Percentiles rank a stretch among this genome's conserved stretches.
These are phyloP conservation scores for Onychostruthus taczanowskii DNA, from an alignment of 2,113 vertebrate species.

Conservation along the genomic window DNA sequence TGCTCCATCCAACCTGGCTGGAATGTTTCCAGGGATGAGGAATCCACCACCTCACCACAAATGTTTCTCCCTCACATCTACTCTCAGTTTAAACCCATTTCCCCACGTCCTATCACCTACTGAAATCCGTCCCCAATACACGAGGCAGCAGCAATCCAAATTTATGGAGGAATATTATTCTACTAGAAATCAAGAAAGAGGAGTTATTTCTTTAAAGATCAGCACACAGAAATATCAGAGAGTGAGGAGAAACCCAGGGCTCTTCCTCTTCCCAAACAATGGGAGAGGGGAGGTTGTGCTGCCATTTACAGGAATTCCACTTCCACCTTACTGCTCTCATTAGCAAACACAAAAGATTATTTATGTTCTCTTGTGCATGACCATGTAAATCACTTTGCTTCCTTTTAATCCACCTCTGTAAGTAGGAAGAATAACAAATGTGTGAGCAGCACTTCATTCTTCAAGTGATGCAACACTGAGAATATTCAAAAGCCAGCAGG, in stretches of 20 bases:
- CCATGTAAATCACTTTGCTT: conserved; percentile 5
- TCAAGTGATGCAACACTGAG: background rate
- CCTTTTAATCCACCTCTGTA: background rate
- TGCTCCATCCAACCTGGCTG: background rate
- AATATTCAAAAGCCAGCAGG: background rate
- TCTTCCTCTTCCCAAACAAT: background rate
- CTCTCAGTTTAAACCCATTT: background rate
- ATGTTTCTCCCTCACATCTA: background rate
- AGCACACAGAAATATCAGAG: background rate
- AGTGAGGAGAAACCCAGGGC: background rate
- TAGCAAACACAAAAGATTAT: background rate
- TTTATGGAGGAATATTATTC: background rate
- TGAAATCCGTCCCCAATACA: background rate
- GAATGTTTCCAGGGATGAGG: background rate
- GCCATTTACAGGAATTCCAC: background rate
- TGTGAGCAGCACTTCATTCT: background rate
- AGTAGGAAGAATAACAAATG: background rate
- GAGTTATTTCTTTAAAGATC: background rate
- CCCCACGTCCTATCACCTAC: fast-evolving
- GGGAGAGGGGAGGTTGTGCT: background rate
- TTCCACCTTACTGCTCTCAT: background rate
- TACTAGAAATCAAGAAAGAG: background rate
- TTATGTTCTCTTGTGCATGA: background rate
- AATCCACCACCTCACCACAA: background rate
- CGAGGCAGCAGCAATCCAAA: background rate